A percentile compares a stretch with the other conserved stretches of the same genome.
Conservation (phyloP, 1,140 invertebrate species). For the Lerema accius region DNA sequence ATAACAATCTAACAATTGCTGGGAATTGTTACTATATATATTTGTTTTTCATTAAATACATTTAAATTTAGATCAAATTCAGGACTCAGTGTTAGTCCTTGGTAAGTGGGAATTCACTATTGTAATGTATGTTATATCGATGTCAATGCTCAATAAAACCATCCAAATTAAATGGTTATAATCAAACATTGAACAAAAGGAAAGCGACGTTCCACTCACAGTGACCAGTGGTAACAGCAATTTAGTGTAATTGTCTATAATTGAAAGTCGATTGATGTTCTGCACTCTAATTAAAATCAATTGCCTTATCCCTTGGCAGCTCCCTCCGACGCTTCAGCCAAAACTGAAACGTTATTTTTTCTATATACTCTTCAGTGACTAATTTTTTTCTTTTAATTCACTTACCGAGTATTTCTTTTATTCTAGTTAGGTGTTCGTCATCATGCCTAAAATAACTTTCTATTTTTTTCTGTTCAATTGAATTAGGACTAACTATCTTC, state of each 20-base stretch:
- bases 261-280: slow-evolving; percentile 58
- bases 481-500: no score
- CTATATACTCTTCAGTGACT: neutral
- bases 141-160: neutral
- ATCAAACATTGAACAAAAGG: slow-evolving; percentile 31
- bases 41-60: no score
- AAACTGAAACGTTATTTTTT: neutral
- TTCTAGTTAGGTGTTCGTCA: no score
- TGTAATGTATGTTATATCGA: neutral
- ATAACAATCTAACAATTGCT: no score
- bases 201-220: slow-evolving; percentile 25
- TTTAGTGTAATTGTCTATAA: slow-evolving; percentile 51
- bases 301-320: slow-evolving; percentile 48
- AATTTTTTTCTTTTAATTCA: no score
- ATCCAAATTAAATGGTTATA: slow-evolving; percentile 12
- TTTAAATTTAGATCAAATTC: no score
- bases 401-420: no score
- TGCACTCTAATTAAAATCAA: slow-evolving; percentile 67
- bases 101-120: no score
- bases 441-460: no score
- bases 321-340: slow-evolving; percentile 29
- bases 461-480: no score
- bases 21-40: no score
- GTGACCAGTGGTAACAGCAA: slow-evolving; percentile 22
- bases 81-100: no score